Evolutionary conservation across 2,797 vertebrate species (phyloP), one percentile per base, ranked within the genome.

Genomic region (Myotis pilosus): DNA sequence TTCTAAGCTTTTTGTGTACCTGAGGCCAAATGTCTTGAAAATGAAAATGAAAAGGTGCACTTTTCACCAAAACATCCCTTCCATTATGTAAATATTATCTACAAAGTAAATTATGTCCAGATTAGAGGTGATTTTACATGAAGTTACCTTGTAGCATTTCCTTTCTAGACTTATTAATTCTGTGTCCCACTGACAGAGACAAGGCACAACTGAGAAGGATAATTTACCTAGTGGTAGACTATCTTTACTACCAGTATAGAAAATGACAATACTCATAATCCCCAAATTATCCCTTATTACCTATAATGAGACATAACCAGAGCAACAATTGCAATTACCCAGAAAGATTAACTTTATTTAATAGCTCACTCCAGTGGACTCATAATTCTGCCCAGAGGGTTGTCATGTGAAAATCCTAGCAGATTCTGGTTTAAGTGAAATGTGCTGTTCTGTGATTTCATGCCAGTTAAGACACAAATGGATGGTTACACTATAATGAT

Each of bases 401-500:
- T 62, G 20, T 36, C 64, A 88, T 47, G 22, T 79, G n/a, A 88
- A 49, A 89, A 68, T 88, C 85, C 64, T n/a, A 83, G 71, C 5
- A 51, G 55, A 93, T 68, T 22, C 71, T 28, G 3, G 17, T 75
- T 82, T 94, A 88, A 85, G 33, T 49, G 60, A 82, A 94, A 83
- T 82, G 20, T 41, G 84, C 33, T 82, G 2, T 62, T 84, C 51
- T 79, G 51, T 49, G 74, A 88, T 86, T 95, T 91, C 68, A 79
- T 3, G 36, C 44, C 74, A 89, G 49, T 74, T 85, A 85, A 64
- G 72, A 28, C 23, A 79, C 33, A 91, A 69, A 80, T 91, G 83
- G 30, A 25, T 90, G 79, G 53, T 94, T 87, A 87, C 49, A 74
- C 28, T 13, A 41, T 86, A 95, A 92, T 89, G 15, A 78, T 60